A percentile compares a stretch with the other conserved stretches of the same genome.
phyloP scores from a whole-genome alignment of 1,140 invertebrate species.

The Eumaeus atala region DNA sequence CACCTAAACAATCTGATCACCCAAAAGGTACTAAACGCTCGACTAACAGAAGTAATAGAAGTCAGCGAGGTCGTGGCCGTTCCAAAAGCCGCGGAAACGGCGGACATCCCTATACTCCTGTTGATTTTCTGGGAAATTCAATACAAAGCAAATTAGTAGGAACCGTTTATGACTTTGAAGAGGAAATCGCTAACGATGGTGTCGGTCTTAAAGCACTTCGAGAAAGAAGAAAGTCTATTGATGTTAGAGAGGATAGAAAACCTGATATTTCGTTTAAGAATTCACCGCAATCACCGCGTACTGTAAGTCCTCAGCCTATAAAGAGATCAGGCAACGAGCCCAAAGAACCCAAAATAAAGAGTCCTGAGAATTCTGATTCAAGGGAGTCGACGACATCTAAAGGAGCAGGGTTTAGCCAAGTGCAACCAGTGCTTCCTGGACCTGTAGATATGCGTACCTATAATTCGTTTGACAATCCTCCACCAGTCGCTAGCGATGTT shows the following conservation, averaged over 20 bases:
- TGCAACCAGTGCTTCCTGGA: constrained; percentile 83
- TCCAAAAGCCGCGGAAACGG: constrained; percentile 80
- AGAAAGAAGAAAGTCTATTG: constrained; percentile 85
- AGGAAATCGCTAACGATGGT: constrained; percentile 85
- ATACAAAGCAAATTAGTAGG: constrained; percentile 87
- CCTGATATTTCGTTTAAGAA: constrained; percentile 75
- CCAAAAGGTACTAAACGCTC: constrained; percentile 68
- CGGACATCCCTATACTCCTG: constrained; percentile 32
- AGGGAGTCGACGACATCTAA: constrained; percentile 40
- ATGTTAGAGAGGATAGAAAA: constrained; percentile 78
- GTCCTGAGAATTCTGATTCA: constrained; percentile 38
- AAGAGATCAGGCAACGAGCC: constrained; percentile 41
- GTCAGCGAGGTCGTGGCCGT: constrained; percentile 77
- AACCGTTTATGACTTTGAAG: constrained; percentile 91
- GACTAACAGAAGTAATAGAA: constrained; percentile 72
- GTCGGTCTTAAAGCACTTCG: constrained; percentile 87
- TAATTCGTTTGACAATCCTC: constrained; percentile 71
- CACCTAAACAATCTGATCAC: constrained; percentile 77
- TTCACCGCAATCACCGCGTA: constrained; percentile 75
- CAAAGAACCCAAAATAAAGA: constrained; percentile 44
- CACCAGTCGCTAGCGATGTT: constrained; percentile 40
- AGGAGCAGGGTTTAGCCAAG: constrained; percentile 62
- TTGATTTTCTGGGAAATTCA: constrained; percentile 61
- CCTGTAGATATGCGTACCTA: constrained; percentile 92
- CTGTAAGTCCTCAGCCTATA: constrained; percentile 64